A percentile compares a stretch with the other conserved stretches of the same genome.
Evolutionary conservation across 2,888 invertebrate species (phyloP).

Genomic region (Sericinus montela): DNA sequence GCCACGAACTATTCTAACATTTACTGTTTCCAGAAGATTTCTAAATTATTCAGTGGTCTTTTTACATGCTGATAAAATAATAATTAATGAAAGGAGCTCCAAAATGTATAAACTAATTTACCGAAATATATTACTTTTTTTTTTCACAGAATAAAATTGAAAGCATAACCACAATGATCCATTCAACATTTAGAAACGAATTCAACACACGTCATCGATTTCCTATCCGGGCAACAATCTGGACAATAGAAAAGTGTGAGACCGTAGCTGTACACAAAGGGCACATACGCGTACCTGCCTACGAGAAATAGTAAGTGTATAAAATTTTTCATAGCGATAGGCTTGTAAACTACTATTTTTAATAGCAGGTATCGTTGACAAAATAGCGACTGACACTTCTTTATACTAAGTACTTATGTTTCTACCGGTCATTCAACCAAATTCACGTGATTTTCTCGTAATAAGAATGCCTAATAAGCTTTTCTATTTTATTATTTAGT

Average conservation of each 20-base stretch:
- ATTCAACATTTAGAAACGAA: slow-evolving; percentile 28
- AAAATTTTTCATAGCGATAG: slow-evolving; percentile 28
- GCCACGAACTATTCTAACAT: no score
- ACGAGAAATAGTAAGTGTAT: slow-evolving; percentile 43
- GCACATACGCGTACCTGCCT: slow-evolving; percentile 36
- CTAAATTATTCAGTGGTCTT: no score
- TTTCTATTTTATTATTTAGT: no score
- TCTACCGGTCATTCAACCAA: no score
- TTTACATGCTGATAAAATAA: no score
- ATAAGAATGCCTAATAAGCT: no score
- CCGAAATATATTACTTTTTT: no score
- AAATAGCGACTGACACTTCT: slow-evolving; percentile 17
- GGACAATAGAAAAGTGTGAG: slow-evolving; percentile 50
- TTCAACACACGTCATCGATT: slow-evolving; percentile 52
- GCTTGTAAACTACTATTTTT: slow-evolving; percentile 25
- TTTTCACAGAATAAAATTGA: not conserved
- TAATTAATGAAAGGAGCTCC: no score
- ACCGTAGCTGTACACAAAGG: slow-evolving; percentile 45
- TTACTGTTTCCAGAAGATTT: no score
- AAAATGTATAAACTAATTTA: no score
- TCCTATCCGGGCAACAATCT: slow-evolving; percentile 47
- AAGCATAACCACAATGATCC: slow-evolving; percentile 7
- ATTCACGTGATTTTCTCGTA: no score
- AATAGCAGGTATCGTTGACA: slow-evolving; percentile 30
- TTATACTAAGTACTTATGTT: no score